Percentiles rank a stretch among this genome's conserved stretches.
Conservation (phyloP, 2,888 invertebrate genomes). For the Alitta virens region DNA sequence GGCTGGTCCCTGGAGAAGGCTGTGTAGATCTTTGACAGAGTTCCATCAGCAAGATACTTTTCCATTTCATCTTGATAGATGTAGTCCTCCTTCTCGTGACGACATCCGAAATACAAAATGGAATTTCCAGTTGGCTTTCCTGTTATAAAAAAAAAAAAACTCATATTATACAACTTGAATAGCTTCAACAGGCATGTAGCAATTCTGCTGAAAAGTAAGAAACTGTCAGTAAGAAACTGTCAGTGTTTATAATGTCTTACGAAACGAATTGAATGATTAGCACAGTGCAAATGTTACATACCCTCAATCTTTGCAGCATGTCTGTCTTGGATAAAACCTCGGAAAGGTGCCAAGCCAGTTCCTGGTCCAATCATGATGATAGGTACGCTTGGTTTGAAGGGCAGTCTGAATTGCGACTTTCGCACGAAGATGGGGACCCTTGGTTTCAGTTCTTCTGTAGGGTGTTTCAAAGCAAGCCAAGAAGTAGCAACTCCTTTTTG, state of each 20-base stretch:
- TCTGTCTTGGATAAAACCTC: conserved; percentile 96
- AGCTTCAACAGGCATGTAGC: background rate
- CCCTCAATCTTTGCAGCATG: conserved; percentile 60
- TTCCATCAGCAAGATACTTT: conserved; percentile 62
- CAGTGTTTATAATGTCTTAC: background rate
- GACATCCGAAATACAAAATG: conserved; percentile 93
- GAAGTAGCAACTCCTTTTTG: conserved; percentile 95
- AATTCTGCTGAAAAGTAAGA: background rate
- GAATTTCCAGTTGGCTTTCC: conserved; percentile 87
- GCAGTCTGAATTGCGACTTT: conserved; percentile 96
- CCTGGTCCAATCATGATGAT: conserved; percentile 99
- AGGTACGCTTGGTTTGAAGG: conserved; percentile 83
- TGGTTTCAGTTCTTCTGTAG: conserved; percentile 33
- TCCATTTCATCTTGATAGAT: conserved; percentile 89
- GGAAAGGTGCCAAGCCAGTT: conserved; percentile 95
- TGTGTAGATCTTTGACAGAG: conserved; percentile 67
- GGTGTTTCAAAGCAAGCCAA: conserved; percentile 66
- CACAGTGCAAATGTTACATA: conserved; percentile 49
- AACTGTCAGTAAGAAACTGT: background rate
- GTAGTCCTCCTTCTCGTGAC: conserved; percentile 85
- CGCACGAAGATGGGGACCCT: conserved; percentile 64
- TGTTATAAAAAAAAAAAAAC: too few species aligned
- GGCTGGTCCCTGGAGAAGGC: conserved; percentile 89
- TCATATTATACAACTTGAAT: too few species aligned
- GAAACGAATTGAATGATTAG: background rate